phyloP scores from a whole-genome alignment of 1,140 invertebrate species.

The Saccostrea glomerata region DNA sequence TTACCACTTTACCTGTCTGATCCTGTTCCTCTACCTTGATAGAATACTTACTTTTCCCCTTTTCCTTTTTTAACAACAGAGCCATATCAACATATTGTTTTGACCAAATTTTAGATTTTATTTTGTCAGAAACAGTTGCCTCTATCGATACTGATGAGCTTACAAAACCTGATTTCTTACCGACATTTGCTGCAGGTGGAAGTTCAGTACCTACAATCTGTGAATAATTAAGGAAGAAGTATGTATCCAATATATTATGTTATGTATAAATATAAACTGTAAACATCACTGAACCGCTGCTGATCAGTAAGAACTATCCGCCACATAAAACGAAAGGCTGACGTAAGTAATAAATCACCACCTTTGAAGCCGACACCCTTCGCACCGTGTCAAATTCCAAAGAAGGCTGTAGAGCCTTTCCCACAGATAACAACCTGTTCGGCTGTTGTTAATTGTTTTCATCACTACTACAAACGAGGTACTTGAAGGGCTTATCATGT shows the following conservation, averaged over 20 bases:
- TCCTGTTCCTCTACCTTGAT: background rate
- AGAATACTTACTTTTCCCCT: background rate
- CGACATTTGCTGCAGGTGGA: no score
- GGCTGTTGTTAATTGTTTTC: background rate
- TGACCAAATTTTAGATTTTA: background rate
- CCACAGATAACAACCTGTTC: background rate
- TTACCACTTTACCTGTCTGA: background rate
- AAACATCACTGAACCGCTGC: no score
- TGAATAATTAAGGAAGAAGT: no score
- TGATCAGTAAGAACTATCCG: no score
- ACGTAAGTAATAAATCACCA: background rate
- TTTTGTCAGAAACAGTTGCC: background rate
- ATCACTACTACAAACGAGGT: no score
- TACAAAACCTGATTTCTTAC: background rate
- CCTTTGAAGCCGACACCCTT: background rate
- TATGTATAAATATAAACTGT: no score
- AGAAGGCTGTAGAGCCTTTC: background rate
- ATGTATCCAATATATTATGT: no score
- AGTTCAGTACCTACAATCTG: no score
- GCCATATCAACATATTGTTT: constrained; percentile 3
- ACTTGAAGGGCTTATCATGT: no score
- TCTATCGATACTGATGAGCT: background rate
- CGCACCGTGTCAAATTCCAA: background rate
- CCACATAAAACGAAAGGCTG: background rate
- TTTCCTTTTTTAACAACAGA: constrained; percentile 1